Percentiles rank a stretch among this genome's conserved stretches.
Conservation (phyloP, 1,140 invertebrate species). For the Mamestra configurata region DNA sequence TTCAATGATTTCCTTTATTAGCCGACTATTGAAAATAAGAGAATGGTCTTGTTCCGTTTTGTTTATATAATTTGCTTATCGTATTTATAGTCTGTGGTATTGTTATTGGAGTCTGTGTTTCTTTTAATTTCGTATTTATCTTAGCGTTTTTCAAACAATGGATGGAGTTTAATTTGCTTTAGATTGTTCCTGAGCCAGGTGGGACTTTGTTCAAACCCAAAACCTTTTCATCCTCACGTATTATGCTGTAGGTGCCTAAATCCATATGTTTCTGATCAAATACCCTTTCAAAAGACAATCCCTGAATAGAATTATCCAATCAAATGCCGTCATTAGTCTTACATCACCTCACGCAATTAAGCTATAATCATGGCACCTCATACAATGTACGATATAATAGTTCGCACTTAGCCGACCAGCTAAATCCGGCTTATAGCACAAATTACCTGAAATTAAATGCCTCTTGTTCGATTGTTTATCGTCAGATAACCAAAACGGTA, state of each 20-base stretch:
- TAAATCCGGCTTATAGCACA: constrained; percentile 17
- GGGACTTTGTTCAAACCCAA: no score
- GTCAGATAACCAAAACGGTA: constrained; percentile 47
- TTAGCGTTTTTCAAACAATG: neutral
- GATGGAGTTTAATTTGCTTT: neutral
- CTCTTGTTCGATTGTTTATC: constrained; percentile 47
- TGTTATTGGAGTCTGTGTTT: constrained; percentile 35
- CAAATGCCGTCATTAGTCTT: neutral
- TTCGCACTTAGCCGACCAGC: constrained; percentile 1
- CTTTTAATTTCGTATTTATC: neutral
- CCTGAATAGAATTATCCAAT: neutral
- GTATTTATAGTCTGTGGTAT: constrained; percentile 40
- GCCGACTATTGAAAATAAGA: constrained; percentile 69
- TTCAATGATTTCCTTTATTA: constrained; percentile 84
- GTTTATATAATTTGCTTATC: constrained; percentile 57
- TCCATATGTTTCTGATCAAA: neutral
- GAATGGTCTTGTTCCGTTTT: constrained; percentile 58
- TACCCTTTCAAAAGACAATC: neutral
- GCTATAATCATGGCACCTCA: neutral
- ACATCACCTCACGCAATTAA: constrained; percentile 14
- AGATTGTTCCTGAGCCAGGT: neutral
- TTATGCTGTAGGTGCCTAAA: neutral
- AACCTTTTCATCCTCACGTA: neutral
- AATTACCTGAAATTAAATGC: constrained; percentile 40
- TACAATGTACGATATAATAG: constrained; percentile 1